Percentiles rank a stretch among this genome's conserved stretches.
These are phyloP conservation scores for Chamaetylas fuelleborni DNA, from an alignment of 2,113 vertebrate genomes.

Conservation along the genomic window DNA sequence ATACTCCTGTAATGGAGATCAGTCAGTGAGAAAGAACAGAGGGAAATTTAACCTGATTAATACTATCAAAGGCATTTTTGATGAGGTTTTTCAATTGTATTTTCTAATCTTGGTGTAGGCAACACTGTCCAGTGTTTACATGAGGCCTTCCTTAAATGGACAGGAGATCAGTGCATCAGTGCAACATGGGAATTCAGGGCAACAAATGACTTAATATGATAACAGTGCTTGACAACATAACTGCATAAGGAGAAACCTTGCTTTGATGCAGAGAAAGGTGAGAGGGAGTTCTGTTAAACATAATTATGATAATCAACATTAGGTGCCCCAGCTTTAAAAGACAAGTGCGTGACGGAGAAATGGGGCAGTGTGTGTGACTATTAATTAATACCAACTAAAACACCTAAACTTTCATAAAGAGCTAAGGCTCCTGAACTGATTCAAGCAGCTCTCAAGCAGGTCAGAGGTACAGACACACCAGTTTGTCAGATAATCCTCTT, in stretches of 20 bases:
- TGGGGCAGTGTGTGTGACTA: accelerated
- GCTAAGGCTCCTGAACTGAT: neutral
- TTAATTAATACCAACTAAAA: neutral
- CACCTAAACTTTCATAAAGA: neutral
- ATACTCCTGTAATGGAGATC: neutral
- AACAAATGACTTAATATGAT: neutral
- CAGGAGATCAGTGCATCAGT: too few species aligned
- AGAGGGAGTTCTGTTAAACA: neutral
- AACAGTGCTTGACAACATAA: neutral
- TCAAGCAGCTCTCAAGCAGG: neutral
- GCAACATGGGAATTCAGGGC: too few species aligned
- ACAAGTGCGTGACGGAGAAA: neutral
- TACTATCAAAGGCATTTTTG: neutral
- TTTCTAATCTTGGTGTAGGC: neutral
- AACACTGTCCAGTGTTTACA: neutral
- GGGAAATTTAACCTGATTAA: neutral
- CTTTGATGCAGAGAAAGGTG: neutral
- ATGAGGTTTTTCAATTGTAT: neutral
- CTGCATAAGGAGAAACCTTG: neutral
- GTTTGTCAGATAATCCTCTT: neutral
- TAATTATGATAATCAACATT: neutral
- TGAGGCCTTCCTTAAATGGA: neutral
- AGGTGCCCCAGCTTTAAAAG: neutral
- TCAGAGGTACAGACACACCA: neutral
- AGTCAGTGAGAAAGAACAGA: neutral